phyloP scores from a whole-genome alignment of 2,113 vertebrate species.

The Laticauda colubrina region DNA sequence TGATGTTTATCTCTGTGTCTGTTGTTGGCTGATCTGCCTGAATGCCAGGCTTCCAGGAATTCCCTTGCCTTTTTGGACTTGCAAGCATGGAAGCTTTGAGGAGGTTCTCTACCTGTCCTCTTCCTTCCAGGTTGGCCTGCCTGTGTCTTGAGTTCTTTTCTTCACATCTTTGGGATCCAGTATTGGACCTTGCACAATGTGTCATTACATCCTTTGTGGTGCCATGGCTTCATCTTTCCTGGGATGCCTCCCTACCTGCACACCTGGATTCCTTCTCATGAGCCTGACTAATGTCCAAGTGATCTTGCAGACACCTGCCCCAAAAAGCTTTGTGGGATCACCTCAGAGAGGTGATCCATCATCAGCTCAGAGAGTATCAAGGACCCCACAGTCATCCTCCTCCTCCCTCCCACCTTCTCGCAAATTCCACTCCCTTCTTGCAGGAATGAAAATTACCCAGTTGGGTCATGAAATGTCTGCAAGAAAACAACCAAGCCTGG shows the following conservation, averaged over 20 bases:
- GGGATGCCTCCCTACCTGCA: neutral
- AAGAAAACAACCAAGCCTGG: too few species aligned
- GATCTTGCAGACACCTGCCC: neutral
- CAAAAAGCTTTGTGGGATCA: neutral
- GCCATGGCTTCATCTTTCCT: neutral
- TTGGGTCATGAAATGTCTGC: too few species aligned
- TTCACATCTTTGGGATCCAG: neutral
- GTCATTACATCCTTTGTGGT: neutral
- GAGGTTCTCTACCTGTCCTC: neutral
- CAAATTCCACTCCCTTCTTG: too few species aligned
- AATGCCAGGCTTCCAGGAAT: too few species aligned
- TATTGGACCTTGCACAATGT: neutral
- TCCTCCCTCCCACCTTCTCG: too few species aligned
- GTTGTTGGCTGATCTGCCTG: too few species aligned
- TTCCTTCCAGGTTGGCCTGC: neutral
- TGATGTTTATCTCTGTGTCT: too few species aligned
- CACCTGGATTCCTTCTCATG: neutral
- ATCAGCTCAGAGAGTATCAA: too few species aligned
- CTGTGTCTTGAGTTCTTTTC: neutral
- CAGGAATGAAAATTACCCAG: too few species aligned
- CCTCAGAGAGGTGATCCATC: neutral
- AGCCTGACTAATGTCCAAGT: neutral
- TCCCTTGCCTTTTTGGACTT: neutral
- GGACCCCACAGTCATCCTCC: too few species aligned
- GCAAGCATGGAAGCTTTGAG: neutral